These are phyloP conservation scores for Drosophila sp. DNA, from an alignment of 1,140 invertebrate genomes.

Conservation along the genomic window DNA sequence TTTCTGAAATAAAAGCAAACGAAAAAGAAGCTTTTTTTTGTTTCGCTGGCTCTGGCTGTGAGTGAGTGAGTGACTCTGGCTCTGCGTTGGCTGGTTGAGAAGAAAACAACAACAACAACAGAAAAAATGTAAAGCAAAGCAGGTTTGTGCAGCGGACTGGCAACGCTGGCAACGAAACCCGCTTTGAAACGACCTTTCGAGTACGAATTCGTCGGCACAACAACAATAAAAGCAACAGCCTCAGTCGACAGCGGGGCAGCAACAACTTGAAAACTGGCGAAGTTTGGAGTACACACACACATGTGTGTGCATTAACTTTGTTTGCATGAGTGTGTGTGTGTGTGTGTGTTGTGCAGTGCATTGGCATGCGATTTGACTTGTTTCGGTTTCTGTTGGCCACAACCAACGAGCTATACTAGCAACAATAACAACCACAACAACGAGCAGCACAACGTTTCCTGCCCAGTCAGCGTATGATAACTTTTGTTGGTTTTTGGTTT, in stretches of 20 bases:
- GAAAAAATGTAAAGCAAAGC: conserved; percentile 81
- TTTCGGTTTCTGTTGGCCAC: conserved; percentile 43
- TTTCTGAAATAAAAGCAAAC: conserved; percentile 79
- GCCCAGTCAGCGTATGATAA: conserved; percentile 64
- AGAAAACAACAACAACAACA: conserved; percentile 47
- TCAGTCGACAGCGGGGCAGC: conserved; percentile 40
- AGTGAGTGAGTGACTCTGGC: conserved; percentile 32
- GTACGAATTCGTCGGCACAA: conserved; percentile 82
- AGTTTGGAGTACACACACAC: conserved; percentile 53
- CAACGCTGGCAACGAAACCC: conserved; percentile 78
- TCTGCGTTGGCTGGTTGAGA: conserved; percentile 46
- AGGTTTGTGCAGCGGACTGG: conserved; percentile 76
- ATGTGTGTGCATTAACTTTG: conserved; percentile 9
- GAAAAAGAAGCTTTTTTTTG: conserved; percentile 57
- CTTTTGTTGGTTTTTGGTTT: conserved; percentile 59
- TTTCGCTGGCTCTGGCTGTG: conserved; percentile 58
- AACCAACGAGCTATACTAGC: conserved; percentile 44
- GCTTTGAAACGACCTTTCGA: conserved; percentile 85
- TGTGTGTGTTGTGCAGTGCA: conserved; percentile 59
- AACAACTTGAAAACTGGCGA: conserved; percentile 69
- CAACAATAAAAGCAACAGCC: conserved; percentile 68
- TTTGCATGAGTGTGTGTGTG: conserved; percentile 22
- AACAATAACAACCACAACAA: conserved; percentile 29
- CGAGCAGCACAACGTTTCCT: conserved; percentile 65
- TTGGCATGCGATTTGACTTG: conserved; percentile 82